Evolutionary conservation across 2,888 invertebrate genomes (phyloP).

Genomic region (Odontothrips loti): DNA sequence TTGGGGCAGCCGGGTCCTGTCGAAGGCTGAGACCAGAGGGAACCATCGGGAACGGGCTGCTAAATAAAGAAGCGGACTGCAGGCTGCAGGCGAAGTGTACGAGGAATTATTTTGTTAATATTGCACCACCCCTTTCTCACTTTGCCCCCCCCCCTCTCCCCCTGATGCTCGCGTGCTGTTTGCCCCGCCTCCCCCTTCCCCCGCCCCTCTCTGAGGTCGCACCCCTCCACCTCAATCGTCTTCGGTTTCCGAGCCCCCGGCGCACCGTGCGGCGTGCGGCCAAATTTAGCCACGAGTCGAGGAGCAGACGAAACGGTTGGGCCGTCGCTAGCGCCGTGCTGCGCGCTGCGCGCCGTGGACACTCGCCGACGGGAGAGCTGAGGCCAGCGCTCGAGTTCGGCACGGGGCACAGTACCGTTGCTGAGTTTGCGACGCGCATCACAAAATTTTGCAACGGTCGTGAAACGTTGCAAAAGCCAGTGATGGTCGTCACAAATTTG

Average conservation of each 20-base stretch:
- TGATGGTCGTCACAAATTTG: no score
- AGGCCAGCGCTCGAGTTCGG: no score
- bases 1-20: no score
- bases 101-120: no score
- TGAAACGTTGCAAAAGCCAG: no score
- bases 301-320: conserved; percentile 9
- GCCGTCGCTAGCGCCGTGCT: neutral
- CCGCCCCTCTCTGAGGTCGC: neutral
- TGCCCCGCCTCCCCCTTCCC: neutral
- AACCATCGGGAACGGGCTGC: no score
- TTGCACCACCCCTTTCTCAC: neutral
- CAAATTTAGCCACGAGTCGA: conserved; percentile 52
- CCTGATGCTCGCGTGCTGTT: neutral
- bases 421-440: no score
- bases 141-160: neutral
- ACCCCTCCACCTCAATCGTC: conserved; percentile 6
- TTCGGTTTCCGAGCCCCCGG: neutral
- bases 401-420: no score
- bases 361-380: no score
- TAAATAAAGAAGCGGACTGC: neutral
- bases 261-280: conserved; percentile 39
- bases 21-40: no score
- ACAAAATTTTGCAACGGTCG: no score
- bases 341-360: no score
- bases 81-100: neutral